A percentile compares a stretch with the other conserved stretches of the same genome.
Evolutionary conservation across 2,888 invertebrate species (phyloP).

Genomic region (Petrolisthes cinctipes): DNA sequence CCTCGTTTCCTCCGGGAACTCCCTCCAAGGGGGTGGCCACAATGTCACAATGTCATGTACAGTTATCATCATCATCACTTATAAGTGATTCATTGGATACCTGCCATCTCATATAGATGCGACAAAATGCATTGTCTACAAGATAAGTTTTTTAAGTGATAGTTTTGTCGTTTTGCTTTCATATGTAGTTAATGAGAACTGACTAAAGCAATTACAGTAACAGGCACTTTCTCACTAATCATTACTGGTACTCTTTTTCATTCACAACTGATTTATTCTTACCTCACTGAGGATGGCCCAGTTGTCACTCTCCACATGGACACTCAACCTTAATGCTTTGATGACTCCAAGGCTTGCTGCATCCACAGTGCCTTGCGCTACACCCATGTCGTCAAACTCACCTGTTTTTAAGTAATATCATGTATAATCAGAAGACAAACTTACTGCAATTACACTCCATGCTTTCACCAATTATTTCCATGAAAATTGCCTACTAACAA

Average conservation of each 20-base stretch:
- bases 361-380: conserved; percentile 81
- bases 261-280: conserved; percentile 1
- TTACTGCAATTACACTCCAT: background rate
- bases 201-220: background rate
- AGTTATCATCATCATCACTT: too few relatives aligned
- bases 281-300: conserved; percentile 95
- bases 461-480: background rate
- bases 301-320: conserved; percentile 84
- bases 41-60: too few relatives aligned
- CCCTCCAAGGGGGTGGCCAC: too few relatives aligned
- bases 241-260: background rate
- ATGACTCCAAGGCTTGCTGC: conserved; percentile 77
- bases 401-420: conserved; percentile 69
- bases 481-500: too few relatives aligned
- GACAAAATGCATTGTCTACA: background rate
- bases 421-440: background rate
- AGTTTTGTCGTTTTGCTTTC: background rate
- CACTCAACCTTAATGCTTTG: conserved; percentile 80
- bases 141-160: background rate
- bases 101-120: too few relatives aligned
- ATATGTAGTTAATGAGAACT: background rate
- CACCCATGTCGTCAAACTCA: conserved; percentile 83
- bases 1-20: too few relatives aligned
- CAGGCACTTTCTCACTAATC: too few relatives aligned
- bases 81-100: too few relatives aligned